Evolutionary conservation across 1,140 invertebrate species (phyloP).

Genomic region (Drosophila arizonae): DNA sequence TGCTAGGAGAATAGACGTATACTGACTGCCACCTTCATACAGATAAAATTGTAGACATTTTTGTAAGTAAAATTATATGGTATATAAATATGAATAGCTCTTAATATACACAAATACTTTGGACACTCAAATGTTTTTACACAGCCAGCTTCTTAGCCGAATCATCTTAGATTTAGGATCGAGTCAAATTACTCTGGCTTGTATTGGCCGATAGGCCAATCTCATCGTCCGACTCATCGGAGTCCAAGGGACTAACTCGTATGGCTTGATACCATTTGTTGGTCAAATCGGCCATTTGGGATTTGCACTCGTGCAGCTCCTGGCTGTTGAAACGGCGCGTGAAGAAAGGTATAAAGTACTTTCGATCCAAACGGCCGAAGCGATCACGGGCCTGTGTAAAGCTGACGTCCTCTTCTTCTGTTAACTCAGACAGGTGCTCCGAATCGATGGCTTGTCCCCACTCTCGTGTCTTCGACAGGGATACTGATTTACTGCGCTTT

Average conservation of each 20-base stretch:
- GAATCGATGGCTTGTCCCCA: constrained; percentile 98
- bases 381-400: constrained; percentile 87
- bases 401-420: constrained; percentile 93
- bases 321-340: constrained; percentile 96
- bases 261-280: constrained; percentile 98
- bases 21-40: constrained; percentile 3
- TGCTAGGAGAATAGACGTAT: constrained; percentile 4
- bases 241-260: constrained; percentile 90
- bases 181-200: constrained; percentile 72
- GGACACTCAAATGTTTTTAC: constrained; percentile 40
- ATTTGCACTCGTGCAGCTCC: constrained; percentile 97
- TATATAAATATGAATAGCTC: background rate
- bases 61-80: constrained; percentile 1
- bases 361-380: constrained; percentile 95
- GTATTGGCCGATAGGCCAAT: constrained; percentile 68
- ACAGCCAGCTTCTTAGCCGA: constrained; percentile 4
- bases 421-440: constrained; percentile 97
- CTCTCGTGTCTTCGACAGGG: constrained; percentile 97
- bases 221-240: constrained; percentile 84
- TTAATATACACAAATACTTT: constrained; percentile 25
- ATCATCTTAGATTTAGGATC: constrained; percentile 48
- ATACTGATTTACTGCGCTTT: constrained; percentile 92
- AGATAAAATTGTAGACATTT: background rate
- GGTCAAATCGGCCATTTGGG: constrained; percentile 97
- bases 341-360: constrained; percentile 98